These are phyloP conservation scores for Hydrozoanthus gracilis DNA, from an alignment of 92 coral and sea anemone species.

Conservation along the genomic window DNA sequence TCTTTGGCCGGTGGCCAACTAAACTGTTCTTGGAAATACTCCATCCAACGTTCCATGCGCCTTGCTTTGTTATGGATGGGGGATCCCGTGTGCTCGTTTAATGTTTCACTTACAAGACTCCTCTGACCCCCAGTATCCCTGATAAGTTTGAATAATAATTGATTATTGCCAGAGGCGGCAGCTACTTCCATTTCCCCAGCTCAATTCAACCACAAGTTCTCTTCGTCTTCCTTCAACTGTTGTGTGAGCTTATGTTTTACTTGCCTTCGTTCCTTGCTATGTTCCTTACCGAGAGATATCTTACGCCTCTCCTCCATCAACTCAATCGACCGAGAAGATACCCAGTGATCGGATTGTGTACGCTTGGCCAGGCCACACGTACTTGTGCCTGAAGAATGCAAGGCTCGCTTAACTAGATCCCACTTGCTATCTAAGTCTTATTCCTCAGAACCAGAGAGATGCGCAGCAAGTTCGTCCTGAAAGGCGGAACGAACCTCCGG, in stretches of 20 bases:
- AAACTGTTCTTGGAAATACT: background rate
- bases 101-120: too few relatives aligned
- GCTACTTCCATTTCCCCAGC: background rate
- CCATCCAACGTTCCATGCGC: background rate
- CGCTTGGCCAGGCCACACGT: background rate
- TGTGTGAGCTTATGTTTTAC: background rate
- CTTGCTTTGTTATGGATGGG: background rate
- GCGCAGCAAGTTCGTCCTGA: background rate
- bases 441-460: background rate
- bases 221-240: background rate
- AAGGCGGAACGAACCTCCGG: background rate
- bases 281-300: background rate
- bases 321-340: background rate
- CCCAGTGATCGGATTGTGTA: background rate
- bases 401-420: background rate
- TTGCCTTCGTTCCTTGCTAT: too few relatives aligned
- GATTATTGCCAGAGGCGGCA: too few relatives aligned
- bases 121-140: too few relatives aligned
- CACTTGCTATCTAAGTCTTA: background rate
- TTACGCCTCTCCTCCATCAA: background rate
- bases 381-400: too few relatives aligned
- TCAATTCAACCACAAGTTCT: background rate
- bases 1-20: background rate
- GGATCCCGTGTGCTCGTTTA: too few relatives aligned
- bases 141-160: background rate